Percentiles rank a stretch among this genome's conserved stretches.
Conservation (phyloP, 2,797 vertebrate genomes). For the Aeoliscus strigatus region DNA sequence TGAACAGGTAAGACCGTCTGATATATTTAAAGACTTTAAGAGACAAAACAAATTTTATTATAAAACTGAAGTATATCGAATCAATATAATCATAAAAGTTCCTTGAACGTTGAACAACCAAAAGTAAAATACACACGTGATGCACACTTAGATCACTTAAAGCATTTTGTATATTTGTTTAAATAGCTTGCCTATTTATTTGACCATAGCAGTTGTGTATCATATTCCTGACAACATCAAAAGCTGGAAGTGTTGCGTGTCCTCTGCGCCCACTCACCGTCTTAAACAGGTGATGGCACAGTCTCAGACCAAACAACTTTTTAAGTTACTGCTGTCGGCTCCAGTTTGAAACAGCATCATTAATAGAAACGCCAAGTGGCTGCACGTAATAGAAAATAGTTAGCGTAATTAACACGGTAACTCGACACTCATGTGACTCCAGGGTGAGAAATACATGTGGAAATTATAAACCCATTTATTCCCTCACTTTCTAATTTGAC, state of each 20-base stretch:
- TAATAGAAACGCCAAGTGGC: constrained; percentile 18
- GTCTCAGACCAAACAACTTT: background rate
- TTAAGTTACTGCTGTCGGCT: background rate
- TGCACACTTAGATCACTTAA: too few species aligned
- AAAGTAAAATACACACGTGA: too few species aligned
- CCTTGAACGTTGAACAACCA: too few species aligned
- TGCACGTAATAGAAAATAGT: constrained; percentile 47
- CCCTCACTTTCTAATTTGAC: constrained; percentile 42
- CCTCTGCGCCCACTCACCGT: background rate
- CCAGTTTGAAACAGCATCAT: constrained; percentile 6
- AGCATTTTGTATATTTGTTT: too few species aligned
- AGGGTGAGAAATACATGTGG: constrained; percentile 30
- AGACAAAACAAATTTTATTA: too few species aligned
- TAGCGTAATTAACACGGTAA: constrained; percentile 43
- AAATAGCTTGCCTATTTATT: background rate
- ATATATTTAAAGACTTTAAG: too few species aligned
- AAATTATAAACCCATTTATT: constrained; percentile 36
- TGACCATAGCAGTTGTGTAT: background rate
- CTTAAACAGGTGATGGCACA: background rate
- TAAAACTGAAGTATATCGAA: too few species aligned
- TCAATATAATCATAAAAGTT: too few species aligned
- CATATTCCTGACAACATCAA: too few species aligned
- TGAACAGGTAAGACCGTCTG: too few species aligned
- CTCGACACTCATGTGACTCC: constrained; percentile 28
- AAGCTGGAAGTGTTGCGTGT: too few species aligned